Percentiles rank a stretch among this genome's conserved stretches.
Conservation (phyloP, 2,888 invertebrate genomes). For the Dynastes hyllus region DNA sequence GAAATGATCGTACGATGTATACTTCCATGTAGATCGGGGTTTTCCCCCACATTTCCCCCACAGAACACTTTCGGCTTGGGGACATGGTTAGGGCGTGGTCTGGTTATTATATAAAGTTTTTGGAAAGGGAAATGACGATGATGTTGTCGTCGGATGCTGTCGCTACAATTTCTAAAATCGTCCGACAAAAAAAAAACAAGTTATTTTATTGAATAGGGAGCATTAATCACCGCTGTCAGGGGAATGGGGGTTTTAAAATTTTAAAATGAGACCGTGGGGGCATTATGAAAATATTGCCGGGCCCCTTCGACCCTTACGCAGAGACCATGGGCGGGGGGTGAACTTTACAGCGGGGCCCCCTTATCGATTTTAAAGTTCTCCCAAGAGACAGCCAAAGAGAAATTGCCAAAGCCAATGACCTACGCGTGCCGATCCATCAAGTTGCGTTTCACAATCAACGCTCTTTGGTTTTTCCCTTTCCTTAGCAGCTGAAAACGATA, state of each 20-base stretch:
- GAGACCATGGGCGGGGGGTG: conserved; percentile 52
- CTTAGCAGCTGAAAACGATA: conserved; percentile 56
- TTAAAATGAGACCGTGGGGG: conserved; percentile 58
- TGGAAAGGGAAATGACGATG: conserved; percentile 34
- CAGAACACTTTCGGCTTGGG: too few relatives aligned
- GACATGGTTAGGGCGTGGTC: too few relatives aligned
- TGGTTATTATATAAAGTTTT: conserved; percentile 33
- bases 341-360: conserved; percentile 49
- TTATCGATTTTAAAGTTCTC: conserved; percentile 70
- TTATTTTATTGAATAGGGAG: conserved; percentile 57
- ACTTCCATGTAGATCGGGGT: conserved; percentile 41
- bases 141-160: conserved; percentile 38
- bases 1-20: conserved; percentile 21
- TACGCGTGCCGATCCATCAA: conserved; percentile 75
- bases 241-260: too few relatives aligned
- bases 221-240: conserved; percentile 75
- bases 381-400: conserved; percentile 76
- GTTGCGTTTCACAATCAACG: conserved; percentile 58
- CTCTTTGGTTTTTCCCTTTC: too few relatives aligned
- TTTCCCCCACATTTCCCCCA: too few relatives aligned
- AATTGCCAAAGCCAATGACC: conserved; percentile 78
- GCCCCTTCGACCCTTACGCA: conserved; percentile 55
- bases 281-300: too few relatives aligned
- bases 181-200: conserved; percentile 43
- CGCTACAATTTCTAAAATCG: conserved; percentile 48